Percentiles rank a stretch among this genome's conserved stretches.
Evolutionary conservation across 2,797 vertebrate genomes (phyloP).

Genomic region (Mico argentatus): DNA sequence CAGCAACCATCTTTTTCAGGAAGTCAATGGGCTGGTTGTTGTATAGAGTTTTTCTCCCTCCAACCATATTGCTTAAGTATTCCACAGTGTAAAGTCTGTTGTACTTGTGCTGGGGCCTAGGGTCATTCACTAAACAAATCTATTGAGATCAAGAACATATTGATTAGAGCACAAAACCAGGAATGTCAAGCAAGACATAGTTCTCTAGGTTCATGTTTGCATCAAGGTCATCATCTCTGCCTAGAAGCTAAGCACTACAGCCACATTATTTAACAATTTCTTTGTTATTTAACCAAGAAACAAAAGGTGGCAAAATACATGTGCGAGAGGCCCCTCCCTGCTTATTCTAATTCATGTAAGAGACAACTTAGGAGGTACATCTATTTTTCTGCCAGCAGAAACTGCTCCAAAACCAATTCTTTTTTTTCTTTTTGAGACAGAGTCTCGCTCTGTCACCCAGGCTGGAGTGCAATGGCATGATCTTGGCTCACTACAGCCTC

Average conservation of each 20-base stretch:
- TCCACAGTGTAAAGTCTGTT: conserved; percentile 95
- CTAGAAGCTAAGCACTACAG: neutral
- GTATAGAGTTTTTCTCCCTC: conserved; percentile 92
- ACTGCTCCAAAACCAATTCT: conserved; percentile 12
- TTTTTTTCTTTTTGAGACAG: too few species aligned
- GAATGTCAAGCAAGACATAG: neutral
- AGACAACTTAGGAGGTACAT: neutral
- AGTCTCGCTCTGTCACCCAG: too few species aligned
- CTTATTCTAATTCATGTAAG: neutral
- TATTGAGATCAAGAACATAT: conserved; percentile 64
- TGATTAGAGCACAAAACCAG: conserved; percentile 56
- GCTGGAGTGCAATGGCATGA: too few species aligned
- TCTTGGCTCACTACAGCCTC: too few species aligned
- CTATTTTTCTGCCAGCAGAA: conserved; percentile 18
- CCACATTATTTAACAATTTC: conserved; percentile 1
- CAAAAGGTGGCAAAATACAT: neutral
- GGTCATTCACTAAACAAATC: conserved; percentile 98
- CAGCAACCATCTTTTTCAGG: conserved; percentile 93
- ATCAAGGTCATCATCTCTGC: conserved; percentile 3
- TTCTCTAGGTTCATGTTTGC: neutral
- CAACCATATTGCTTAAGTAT: conserved; percentile 96
- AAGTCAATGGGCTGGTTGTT: conserved; percentile 96
- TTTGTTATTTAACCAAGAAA: conserved; percentile 34
- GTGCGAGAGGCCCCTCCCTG: neutral
- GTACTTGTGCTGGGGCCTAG: conserved; percentile 94